These are phyloP conservation scores for Bugulina stolonifera DNA, from an alignment of 2,888 invertebrate genomes.

Conservation along the genomic window DNA sequence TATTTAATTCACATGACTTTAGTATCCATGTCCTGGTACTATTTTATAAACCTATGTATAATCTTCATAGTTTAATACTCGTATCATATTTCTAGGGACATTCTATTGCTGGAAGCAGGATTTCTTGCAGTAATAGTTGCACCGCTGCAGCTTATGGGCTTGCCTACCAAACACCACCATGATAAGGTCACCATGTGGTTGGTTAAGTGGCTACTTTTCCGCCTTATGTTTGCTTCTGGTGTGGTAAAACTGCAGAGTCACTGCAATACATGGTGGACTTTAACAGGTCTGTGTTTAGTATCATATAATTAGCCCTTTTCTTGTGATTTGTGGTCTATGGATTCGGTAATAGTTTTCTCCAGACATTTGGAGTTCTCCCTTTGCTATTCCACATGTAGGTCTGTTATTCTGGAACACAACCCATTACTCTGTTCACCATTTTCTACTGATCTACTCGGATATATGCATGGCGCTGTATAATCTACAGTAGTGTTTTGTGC, in stretches of 20 bases:
- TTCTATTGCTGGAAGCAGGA: slow-evolving; percentile 68
- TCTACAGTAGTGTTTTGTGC: no score
- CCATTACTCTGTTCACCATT: no score
- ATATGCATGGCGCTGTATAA: no score
- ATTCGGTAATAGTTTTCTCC: no score
- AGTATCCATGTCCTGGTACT: background rate
- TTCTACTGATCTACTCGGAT: no score
- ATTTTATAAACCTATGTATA: background rate
- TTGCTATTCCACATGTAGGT: no score
- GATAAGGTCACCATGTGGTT: slow-evolving; percentile 62
- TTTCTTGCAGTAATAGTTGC: slow-evolving; percentile 67
- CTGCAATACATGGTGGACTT: slow-evolving; percentile 72
- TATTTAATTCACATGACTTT: slow-evolving; percentile 29
- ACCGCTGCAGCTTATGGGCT: slow-evolving; percentile 54
- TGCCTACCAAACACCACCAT: slow-evolving; percentile 40
- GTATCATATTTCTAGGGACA: slow-evolving; percentile 69
- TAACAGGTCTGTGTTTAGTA: slow-evolving; percentile 59
- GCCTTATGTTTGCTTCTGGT: slow-evolving; percentile 68
- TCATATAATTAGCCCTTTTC: no score
- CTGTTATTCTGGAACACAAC: no score
- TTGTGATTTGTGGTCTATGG: no score
- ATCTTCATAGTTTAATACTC: no score
- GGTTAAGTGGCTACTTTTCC: slow-evolving; percentile 67
- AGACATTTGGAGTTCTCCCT: no score
- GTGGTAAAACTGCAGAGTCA: slow-evolving; percentile 66